A percentile compares a stretch with the other conserved stretches of the same genome.
These are phyloP conservation scores for Elgaria multicarinata DNA, from an alignment of 2,113 vertebrate species.

Conservation along the genomic window DNA sequence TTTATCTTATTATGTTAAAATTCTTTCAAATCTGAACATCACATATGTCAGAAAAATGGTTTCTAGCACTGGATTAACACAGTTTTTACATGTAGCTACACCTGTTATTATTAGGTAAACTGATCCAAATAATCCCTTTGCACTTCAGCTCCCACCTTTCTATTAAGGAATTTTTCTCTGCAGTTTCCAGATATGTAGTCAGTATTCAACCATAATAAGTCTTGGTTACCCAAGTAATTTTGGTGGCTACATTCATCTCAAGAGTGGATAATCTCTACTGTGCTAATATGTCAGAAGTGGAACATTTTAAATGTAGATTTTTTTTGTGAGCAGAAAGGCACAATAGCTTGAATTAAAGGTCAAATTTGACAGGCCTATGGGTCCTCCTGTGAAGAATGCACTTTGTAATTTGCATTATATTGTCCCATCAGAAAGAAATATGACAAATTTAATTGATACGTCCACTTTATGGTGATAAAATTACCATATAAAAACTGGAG, in stretches of 20 bases:
- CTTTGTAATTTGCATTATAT: slow-evolving; percentile 9
- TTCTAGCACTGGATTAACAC: neutral
- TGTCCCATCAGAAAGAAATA: neutral
- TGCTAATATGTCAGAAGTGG: neutral
- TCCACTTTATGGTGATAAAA: neutral
- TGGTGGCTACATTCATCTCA: neutral
- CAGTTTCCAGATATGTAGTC: neutral
- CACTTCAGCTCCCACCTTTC: neutral
- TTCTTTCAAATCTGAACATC: neutral
- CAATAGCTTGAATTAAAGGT: slow-evolving; percentile 10
- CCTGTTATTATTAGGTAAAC: neutral
- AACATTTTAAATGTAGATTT: neutral
- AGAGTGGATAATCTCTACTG: neutral
- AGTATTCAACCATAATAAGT: neutral
- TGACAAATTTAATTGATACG: neutral
- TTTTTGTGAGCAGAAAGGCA: neutral
- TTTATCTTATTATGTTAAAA: neutral
- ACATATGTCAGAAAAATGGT: neutral
- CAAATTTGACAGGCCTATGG: slow-evolving; percentile 5
- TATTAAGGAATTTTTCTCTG: neutral
- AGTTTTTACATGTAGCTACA: neutral
- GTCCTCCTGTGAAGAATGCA: neutral
- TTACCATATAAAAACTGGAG: neutral
- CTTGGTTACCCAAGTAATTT: neutral
- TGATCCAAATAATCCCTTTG: neutral